Conservation (phyloP, 2,888 invertebrate genomes). For the Athalia circularis region DNA sequence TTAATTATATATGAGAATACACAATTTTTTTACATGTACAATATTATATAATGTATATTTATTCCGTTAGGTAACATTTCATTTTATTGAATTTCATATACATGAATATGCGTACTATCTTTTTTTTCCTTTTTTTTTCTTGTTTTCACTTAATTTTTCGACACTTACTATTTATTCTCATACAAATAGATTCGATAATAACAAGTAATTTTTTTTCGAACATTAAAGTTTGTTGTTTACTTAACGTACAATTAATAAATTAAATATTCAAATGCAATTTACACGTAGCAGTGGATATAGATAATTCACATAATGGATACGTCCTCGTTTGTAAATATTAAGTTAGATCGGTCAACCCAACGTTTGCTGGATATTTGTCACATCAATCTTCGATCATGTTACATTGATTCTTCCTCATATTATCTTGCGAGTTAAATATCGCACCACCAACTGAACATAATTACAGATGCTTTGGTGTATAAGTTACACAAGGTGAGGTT, state of each 20-base stretch:
- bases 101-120: slow-evolving; percentile 50
- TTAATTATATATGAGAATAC: slow-evolving; percentile 68
- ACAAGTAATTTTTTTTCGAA: slow-evolving; percentile 40
- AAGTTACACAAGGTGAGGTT: not conserved
- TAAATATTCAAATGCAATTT: slow-evolving; percentile 48
- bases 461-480: slow-evolving; percentile 35
- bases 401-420: slow-evolving; percentile 31
- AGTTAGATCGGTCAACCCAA: slow-evolving; percentile 27
- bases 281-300: slow-evolving; percentile 42
- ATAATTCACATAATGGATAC: slow-evolving; percentile 31
- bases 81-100: slow-evolving; percentile 51
- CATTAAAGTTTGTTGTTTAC: slow-evolving; percentile 30
- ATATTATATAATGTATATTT: slow-evolving; percentile 66
- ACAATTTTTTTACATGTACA: slow-evolving; percentile 69
- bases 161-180: slow-evolving; percentile 36
- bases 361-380: slow-evolving; percentile 28
- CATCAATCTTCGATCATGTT: slow-evolving; percentile 28
- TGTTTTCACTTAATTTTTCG: slow-evolving; percentile 51
- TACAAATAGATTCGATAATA: slow-evolving; percentile 45
- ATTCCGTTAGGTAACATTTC: slow-evolving; percentile 55
- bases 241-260: slow-evolving; percentile 45
- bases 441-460: slow-evolving; percentile 32
- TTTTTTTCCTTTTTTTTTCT: slow-evolving; percentile 5
- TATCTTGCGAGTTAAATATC: slow-evolving; percentile 36
- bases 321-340: slow-evolving; percentile 36